phyloP scores from a whole-genome alignment of 64 coral and sea anemone species.

The Montipora capricornis region DNA sequence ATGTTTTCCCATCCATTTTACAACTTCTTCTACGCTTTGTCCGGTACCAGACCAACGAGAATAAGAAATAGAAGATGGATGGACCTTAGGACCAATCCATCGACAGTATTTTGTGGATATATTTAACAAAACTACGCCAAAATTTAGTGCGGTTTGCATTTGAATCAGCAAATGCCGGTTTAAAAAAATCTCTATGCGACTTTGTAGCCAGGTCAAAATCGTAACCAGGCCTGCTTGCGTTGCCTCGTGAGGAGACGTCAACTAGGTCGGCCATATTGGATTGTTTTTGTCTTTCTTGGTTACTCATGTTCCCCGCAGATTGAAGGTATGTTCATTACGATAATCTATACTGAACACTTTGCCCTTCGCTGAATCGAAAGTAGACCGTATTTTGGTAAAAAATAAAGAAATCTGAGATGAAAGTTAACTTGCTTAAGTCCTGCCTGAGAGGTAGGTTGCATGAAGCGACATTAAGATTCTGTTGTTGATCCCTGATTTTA shows the following conservation, averaged over 20 bases:
- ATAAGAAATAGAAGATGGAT: constrained; percentile 13
- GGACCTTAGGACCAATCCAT: constrained; percentile 40
- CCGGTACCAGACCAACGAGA: background rate
- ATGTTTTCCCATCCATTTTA: constrained; percentile 86
- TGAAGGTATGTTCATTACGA: constrained; percentile 20
- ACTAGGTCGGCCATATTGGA: constrained; percentile 72
- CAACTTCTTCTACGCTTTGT: constrained; percentile 48
- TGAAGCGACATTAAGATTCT: too few species aligned
- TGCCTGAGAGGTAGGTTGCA: too few species aligned
- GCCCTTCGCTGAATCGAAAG: background rate
- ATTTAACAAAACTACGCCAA: constrained; percentile 32
- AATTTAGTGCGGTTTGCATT: constrained; percentile 26
- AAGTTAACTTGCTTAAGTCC: too few species aligned
- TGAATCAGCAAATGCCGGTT: background rate
- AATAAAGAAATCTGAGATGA: background rate
- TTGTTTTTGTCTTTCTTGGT: background rate
- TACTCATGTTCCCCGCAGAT: constrained; percentile 17
- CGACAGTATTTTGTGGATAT: constrained; percentile 38
- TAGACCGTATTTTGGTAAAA: background rate
- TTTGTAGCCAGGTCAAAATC: background rate
- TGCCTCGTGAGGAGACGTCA: constrained; percentile 57
- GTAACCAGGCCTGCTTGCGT: constrained; percentile 69
- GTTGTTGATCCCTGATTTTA: too few species aligned
- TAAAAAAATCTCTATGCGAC: background rate
- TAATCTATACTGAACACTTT: background rate